Evolutionary conservation across 2,797 vertebrate species (phyloP).

Genomic region (Gallirallus australis): DNA sequence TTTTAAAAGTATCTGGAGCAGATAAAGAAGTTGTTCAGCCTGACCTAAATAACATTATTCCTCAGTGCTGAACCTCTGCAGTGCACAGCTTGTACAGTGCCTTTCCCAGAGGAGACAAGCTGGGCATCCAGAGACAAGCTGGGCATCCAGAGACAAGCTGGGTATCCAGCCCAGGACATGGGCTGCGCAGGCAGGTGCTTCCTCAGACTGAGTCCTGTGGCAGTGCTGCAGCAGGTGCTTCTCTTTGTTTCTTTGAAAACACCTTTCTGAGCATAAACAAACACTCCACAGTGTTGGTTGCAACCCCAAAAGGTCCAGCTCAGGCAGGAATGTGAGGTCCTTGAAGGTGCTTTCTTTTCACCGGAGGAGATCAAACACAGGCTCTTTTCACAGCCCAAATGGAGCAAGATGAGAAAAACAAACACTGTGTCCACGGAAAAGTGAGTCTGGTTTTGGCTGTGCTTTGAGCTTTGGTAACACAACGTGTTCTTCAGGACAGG

Average conservation of each 20-base stretch:
- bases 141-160: neutral
- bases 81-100: neutral
- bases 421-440: neutral
- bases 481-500: neutral
- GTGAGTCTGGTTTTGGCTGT: neutral
- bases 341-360: neutral
- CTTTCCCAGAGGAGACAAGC: neutral
- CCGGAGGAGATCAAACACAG: neutral
- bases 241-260: neutral
- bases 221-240: neutral
- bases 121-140: neutral
- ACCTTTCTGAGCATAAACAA: neutral
- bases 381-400: neutral
- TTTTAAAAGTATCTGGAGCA: neutral
- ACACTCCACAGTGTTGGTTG: neutral
- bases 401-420: conserved; percentile 43
- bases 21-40: conserved; percentile 1
- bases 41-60: conserved; percentile 30
- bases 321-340: neutral
- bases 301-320: neutral
- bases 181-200: neutral
- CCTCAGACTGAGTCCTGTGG: rapidly evolving
- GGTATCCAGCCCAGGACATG: rapidly evolving
- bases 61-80: neutral
- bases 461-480: neutral